phyloP scores from a whole-genome alignment of 1,140 invertebrate species.

The Listronotus oregonensis region DNA sequence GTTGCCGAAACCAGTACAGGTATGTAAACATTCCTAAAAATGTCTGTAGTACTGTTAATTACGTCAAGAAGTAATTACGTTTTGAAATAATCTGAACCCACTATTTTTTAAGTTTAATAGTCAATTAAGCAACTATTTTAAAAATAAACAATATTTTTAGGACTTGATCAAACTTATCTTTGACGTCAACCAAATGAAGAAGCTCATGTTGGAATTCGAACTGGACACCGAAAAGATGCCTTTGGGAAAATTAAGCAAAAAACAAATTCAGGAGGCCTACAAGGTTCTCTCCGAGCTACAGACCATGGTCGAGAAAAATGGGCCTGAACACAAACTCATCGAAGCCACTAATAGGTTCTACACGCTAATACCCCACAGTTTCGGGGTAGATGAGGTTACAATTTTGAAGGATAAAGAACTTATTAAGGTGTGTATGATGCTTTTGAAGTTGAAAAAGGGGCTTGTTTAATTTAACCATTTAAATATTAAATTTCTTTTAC shows the following conservation, averaged over 20 bases:
- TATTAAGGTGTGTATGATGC: conserved; percentile 65
- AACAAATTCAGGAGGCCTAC: conserved; percentile 88
- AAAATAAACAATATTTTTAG: conserved; percentile 10
- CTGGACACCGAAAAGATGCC: conserved; percentile 98
- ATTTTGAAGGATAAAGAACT: conserved; percentile 76
- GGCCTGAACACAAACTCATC: conserved; percentile 67
- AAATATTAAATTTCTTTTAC: no score
- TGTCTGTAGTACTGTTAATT: no score
- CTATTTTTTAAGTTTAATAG: not conserved
- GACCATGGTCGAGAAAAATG: conserved; percentile 61
- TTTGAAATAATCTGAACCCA: no score
- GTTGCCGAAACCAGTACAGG: conserved; percentile 76
- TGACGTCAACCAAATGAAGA: conserved; percentile 90
- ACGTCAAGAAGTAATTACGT: no score
- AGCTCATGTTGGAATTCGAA: conserved; percentile 92
- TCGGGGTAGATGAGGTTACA: conserved; percentile 83
- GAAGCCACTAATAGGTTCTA: conserved; percentile 84
- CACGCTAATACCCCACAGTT: conserved; percentile 93
- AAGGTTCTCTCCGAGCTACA: conserved; percentile 79
- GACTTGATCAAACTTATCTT: conserved; percentile 87
- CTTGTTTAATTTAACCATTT: no score
- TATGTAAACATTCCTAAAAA: not conserved
- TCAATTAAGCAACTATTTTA: not conserved
- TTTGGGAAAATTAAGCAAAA: conserved; percentile 88
- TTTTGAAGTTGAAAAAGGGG: not conserved